A percentile compares a stretch with the other conserved stretches of the same genome.
Evolutionary conservation across 35 echinoderm and acorn worm genomes (phyloP).

Genomic region (Acanthaster planci): DNA sequence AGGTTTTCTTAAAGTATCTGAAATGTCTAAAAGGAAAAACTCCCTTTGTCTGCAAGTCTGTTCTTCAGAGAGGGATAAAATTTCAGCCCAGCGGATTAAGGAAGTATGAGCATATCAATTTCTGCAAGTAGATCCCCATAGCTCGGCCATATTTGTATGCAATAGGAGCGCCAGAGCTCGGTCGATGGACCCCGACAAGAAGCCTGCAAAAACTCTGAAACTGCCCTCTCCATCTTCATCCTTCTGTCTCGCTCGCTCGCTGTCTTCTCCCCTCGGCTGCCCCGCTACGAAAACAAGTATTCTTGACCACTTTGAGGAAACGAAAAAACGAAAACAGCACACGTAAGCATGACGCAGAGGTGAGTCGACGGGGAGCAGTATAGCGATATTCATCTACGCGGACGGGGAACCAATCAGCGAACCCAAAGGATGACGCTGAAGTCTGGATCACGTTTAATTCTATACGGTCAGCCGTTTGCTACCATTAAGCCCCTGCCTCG

Average conservation of each 20-base stretch:
- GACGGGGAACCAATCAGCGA: too few relatives aligned
- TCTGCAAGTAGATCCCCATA: neutral
- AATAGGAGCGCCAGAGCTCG: neutral
- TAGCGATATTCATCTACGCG: neutral
- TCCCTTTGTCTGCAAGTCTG: too few relatives aligned
- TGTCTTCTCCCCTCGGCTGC: neutral
- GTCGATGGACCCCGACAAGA: neutral
- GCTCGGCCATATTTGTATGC: neutral
- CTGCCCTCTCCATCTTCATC: neutral
- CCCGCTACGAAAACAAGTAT: slow-evolving; percentile 16
- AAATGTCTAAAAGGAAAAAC: too few relatives aligned
- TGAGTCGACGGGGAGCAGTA: neutral
- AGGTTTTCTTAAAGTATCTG: too few relatives aligned
- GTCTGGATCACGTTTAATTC: too few relatives aligned
- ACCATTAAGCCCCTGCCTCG: too few relatives aligned
- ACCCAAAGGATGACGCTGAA: too few relatives aligned
- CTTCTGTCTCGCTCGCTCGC: neutral
- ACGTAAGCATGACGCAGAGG: slow-evolving; percentile 21
- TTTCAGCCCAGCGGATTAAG: neutral
- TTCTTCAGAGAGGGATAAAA: neutral
- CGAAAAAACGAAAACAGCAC: neutral
- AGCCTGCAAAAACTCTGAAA: neutral
- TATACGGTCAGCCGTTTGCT: too few relatives aligned
- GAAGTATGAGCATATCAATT: slow-evolving; percentile 13
- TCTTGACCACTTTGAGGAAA: neutral